These are phyloP conservation scores for Oceanites oceanicus DNA, from an alignment of 2,113 vertebrate genomes.

Conservation along the genomic window DNA sequence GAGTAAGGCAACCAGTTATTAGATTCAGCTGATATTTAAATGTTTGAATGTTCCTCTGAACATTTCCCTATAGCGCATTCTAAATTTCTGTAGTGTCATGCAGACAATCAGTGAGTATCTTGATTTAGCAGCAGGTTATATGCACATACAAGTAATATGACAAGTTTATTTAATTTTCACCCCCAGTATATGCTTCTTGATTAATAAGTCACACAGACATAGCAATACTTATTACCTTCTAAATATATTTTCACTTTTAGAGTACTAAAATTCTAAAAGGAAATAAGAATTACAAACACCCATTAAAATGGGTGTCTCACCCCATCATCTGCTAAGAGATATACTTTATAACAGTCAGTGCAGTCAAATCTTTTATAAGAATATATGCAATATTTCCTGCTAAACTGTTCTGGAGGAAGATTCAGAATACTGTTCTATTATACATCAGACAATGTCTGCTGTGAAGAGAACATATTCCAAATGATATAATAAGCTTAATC, in stretches of 20 bases:
- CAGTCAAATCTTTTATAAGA: not conserved
- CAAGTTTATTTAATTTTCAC: not conserved
- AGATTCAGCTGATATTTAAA: not conserved
- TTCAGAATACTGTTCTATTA: not conserved
- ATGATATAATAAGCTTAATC: not conserved
- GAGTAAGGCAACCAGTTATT: not conserved
- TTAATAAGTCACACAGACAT: not conserved
- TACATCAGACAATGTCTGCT: not conserved
- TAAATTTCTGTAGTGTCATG: not conserved
- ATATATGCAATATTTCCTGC: not conserved
- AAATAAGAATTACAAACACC: not conserved
- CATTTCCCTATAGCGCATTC: not conserved
- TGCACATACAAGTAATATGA: not conserved
- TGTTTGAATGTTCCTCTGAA: not conserved
- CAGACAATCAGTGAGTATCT: not conserved
- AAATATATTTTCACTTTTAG: not conserved
- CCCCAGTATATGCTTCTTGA: not conserved
- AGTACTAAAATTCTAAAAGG: not conserved
- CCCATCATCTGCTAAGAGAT: not conserved
- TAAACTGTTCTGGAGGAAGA: not conserved
- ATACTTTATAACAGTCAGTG: not conserved
- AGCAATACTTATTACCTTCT: not conserved
- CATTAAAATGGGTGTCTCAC: not conserved
- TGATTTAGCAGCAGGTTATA: not conserved
- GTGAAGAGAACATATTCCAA: not conserved